Percentiles rank a stretch among this genome's conserved stretches.
phyloP scores from a whole-genome alignment of 1,140 invertebrate species.

The Calephelis virginiensis region DNA sequence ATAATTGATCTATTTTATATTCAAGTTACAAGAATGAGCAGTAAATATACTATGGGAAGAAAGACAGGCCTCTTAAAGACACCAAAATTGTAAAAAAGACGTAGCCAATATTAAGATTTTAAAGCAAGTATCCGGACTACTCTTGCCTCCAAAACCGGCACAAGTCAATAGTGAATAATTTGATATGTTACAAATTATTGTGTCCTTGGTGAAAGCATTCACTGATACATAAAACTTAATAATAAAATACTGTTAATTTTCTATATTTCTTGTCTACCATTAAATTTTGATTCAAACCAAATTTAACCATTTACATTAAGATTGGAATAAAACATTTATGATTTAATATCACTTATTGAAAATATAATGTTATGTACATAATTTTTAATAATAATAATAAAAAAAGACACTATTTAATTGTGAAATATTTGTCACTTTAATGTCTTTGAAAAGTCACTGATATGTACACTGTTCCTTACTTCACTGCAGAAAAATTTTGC shows the following conservation, averaged over 20 bases:
- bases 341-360: conserved; percentile 24
- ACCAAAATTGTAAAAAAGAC: too few relatives aligned
- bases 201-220: background rate
- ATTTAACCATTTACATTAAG: conserved; percentile 4
- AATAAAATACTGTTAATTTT: conserved; percentile 13
- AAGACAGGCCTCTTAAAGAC: too few relatives aligned
- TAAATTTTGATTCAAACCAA: conserved; percentile 3
- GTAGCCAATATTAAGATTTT: too few relatives aligned
- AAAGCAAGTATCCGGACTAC: too few relatives aligned
- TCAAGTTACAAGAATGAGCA: too few relatives aligned
- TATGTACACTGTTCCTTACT: conserved; percentile 45
- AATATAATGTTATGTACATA: conserved; percentile 37
- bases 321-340: conserved; percentile 27
- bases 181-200: background rate
- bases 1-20: too few relatives aligned
- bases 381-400: conserved; percentile 3
- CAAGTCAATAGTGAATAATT: too few relatives aligned
- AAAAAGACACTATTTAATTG: conserved; percentile 5
- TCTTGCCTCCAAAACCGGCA: too few relatives aligned
- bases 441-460: conserved; percentile 18
- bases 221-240: background rate
- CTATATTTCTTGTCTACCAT: background rate
- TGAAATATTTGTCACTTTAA: conserved; percentile 4
- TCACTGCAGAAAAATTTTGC: conserved; percentile 76
- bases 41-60: too few relatives aligned